Evolutionary conservation across 2,888 invertebrate species (phyloP).

Genomic region (Aspidiotus destructor): DNA sequence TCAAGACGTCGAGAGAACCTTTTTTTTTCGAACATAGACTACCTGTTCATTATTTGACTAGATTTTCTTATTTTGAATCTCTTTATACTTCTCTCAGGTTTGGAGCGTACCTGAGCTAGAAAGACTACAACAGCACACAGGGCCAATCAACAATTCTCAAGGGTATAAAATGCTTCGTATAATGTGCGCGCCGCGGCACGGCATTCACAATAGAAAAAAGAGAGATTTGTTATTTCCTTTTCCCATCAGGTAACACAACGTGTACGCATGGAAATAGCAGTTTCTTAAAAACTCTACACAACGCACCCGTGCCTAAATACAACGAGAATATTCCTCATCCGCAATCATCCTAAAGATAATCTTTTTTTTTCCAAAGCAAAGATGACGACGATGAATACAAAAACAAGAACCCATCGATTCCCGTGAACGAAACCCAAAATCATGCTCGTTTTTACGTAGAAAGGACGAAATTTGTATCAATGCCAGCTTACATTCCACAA

Average conservation of each 20-base stretch:
- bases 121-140: background rate
- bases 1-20: conserved; percentile 1
- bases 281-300: no score
- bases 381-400: no score
- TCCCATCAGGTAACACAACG: background rate
- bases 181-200: background rate
- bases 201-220: background rate
- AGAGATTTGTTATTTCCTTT: conserved; percentile 1
- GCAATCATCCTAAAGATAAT: no score
- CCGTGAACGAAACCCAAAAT: no score
- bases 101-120: background rate
- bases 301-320: no score
- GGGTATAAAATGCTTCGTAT: background rate
- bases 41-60: conserved; percentile 4
- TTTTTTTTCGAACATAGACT: background rate
- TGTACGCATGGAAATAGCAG: no score
- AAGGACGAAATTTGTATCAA: no score
- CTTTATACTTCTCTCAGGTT: background rate
- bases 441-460: no score
- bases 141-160: background rate
- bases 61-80: background rate
- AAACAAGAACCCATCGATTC: no score
- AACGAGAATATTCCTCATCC: no score
- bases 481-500: no score
- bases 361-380: no score